Conservation (phyloP, 2,888 invertebrate genomes). For the Chrysina gloriosa region DNA sequence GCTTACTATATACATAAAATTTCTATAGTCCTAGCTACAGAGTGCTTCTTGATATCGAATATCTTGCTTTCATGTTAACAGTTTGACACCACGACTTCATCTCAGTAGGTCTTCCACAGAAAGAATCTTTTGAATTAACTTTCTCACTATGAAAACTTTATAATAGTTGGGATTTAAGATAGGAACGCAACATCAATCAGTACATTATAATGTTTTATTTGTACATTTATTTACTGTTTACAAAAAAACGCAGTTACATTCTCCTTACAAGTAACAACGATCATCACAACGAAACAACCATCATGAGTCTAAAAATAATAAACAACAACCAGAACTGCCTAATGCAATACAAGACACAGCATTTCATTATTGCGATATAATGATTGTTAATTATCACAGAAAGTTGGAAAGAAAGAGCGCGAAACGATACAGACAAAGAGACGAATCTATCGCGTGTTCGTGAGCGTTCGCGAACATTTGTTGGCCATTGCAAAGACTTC, state of each 20-base stretch:
- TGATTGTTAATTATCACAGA: slow-evolving; percentile 67
- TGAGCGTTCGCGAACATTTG: slow-evolving; percentile 27
- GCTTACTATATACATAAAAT: no score
- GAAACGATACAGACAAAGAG: slow-evolving; percentile 18
- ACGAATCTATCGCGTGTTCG: neutral
- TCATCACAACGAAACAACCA: slow-evolving; percentile 43
- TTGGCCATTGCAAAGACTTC: slow-evolving; percentile 22
- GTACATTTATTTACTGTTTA: slow-evolving; percentile 52
- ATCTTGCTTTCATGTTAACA: no score
- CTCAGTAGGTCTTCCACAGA: no score
- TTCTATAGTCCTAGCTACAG: no score
- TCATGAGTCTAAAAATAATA: slow-evolving; percentile 49
- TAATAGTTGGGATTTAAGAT: neutral
- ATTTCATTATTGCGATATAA: slow-evolving; percentile 66
- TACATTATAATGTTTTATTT: slow-evolving; percentile 39
- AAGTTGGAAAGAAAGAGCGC: slow-evolving; percentile 59
- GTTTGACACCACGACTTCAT: no score
- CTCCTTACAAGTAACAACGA: slow-evolving; percentile 49
- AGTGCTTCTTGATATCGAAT: no score
- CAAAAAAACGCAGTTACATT: slow-evolving; percentile 50
- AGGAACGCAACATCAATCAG: neutral
- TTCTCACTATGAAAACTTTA: no score
- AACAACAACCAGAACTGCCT: slow-evolving; percentile 62
- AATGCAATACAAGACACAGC: slow-evolving; percentile 66
- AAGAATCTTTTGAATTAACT: no score